A percentile compares a stretch with the other conserved stretches of the same genome.
These are phyloP conservation scores for Trematomus loennbergii DNA, from an alignment of 2,113 vertebrate species.

Conservation along the genomic window DNA sequence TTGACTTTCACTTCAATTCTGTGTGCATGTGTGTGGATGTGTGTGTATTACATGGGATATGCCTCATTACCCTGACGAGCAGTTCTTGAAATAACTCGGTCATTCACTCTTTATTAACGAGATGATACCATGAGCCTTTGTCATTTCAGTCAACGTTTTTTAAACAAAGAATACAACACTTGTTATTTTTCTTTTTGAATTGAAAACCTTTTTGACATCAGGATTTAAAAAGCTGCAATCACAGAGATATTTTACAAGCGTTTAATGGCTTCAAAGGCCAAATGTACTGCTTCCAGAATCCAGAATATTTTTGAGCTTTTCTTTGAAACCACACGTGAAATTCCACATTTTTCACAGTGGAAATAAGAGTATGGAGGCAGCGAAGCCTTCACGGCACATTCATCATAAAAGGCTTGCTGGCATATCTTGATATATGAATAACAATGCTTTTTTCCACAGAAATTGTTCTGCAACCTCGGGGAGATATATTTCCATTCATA, in stretches of 20 bases:
- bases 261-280: constrained; percentile 39
- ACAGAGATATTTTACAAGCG: constrained; percentile 7
- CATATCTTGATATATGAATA: constrained; percentile 67
- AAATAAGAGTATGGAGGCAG: constrained; percentile 40
- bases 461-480: constrained; percentile 56
- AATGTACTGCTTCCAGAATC: constrained; percentile 20
- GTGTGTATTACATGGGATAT: constrained; percentile 15
- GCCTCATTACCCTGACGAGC: constrained; percentile 70
- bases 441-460: constrained; percentile 59
- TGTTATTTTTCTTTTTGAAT: not conserved
- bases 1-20: constrained; percentile 42
- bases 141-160: constrained; percentile 31
- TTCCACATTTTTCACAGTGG: constrained; percentile 39
- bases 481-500: constrained; percentile 58
- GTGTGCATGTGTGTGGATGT: constrained; percentile 2
- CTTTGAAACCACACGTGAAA: constrained; percentile 41
- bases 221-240: not conserved
- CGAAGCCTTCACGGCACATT: constrained; percentile 31
- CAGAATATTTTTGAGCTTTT: not conserved
- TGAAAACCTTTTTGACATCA: not conserved
- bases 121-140: constrained; percentile 36
- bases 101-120: constrained; percentile 50
- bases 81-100: constrained; percentile 61
- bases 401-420: constrained; percentile 50
- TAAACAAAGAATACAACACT: constrained; percentile 13